phyloP scores from a whole-genome alignment of 1,140 invertebrate species.

The Euborellia annulipes region DNA sequence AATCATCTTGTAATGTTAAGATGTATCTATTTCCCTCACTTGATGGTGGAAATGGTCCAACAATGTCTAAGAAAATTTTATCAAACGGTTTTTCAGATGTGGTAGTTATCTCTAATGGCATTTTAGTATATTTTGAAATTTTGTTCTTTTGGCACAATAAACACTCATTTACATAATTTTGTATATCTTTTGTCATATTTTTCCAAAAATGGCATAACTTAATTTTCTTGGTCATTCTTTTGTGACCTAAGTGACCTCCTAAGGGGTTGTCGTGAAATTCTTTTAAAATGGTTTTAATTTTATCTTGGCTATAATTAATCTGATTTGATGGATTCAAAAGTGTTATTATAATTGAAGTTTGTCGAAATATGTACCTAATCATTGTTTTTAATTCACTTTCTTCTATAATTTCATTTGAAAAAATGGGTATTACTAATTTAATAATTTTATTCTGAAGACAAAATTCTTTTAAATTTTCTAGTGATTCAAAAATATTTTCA shows the following conservation, averaged over 20 bases:
- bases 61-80: constrained; percentile 17
- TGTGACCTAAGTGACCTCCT: constrained; percentile 10
- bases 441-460: too few species aligned
- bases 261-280: constrained; percentile 15
- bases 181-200: constrained; percentile 8
- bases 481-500: too few species aligned
- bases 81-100: constrained; percentile 12
- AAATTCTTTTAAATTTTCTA: too few species aligned
- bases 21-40: constrained; percentile 19
- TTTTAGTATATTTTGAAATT: constrained; percentile 1
- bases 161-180: constrained; percentile 10
- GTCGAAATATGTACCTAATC: not conserved
- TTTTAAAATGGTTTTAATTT: constrained; percentile 8
- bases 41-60: constrained; percentile 18
- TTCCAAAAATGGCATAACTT: constrained; percentile 8
- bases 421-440: too few species aligned
- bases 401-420: not conserved
- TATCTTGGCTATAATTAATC: not conserved
- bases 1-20: constrained; percentile 19
- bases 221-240: constrained; percentile 8
- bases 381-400: not conserved
- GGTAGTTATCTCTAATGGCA: too few species aligned
- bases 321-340: too few species aligned
- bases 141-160: constrained; percentile 13
- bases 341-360: too few species aligned